phyloP scores from a whole-genome alignment of 1,140 invertebrate genomes.

The Chlorops oryzae region DNA sequence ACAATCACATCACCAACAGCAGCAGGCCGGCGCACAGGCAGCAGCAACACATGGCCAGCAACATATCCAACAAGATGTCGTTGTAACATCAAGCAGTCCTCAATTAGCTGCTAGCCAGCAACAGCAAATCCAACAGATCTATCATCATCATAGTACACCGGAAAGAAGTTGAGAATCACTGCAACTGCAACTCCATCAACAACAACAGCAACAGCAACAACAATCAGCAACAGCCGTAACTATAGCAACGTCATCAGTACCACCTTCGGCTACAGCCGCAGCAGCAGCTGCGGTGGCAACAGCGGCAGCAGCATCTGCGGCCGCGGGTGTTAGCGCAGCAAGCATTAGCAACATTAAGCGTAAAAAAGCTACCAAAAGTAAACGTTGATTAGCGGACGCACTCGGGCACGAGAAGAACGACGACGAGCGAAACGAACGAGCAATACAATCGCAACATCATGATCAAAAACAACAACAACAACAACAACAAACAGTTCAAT shows the following conservation, averaged over 20 bases:
- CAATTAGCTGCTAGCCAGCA: conserved; percentile 22
- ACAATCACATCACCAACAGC: conserved; percentile 34
- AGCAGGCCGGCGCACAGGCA: conserved; percentile 17
- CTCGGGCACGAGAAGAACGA: too few relatives aligned
- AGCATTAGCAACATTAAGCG: conserved; percentile 18
- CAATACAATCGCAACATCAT: too few relatives aligned
- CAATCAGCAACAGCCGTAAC: conserved; percentile 15
- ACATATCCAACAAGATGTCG: conserved; percentile 41
- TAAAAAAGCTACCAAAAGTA: conserved; percentile 38
- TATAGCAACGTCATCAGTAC: too few relatives aligned
- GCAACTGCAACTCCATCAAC: conserved; percentile 37
- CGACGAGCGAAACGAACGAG: too few relatives aligned
- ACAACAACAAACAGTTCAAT: too few relatives aligned
- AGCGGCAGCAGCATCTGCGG: conserved; percentile 13
- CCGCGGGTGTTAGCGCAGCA: conserved; percentile 1
- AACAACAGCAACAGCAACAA: too few relatives aligned
- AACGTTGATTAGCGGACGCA: conserved; percentile 40
- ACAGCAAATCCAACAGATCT: conserved; percentile 46
- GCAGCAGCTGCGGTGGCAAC: conserved; percentile 12
- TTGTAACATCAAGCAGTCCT: conserved; percentile 40
- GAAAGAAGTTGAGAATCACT: conserved; percentile 49
- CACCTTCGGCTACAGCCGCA: conserved; percentile 6
- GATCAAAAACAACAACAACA: too few relatives aligned
- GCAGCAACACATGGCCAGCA: conserved; percentile 18
- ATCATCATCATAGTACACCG: conserved; percentile 46